Base-by-base conservation (phyloP, 2,888 invertebrate genomes). In the Linnaemya tessellans region DNA sequence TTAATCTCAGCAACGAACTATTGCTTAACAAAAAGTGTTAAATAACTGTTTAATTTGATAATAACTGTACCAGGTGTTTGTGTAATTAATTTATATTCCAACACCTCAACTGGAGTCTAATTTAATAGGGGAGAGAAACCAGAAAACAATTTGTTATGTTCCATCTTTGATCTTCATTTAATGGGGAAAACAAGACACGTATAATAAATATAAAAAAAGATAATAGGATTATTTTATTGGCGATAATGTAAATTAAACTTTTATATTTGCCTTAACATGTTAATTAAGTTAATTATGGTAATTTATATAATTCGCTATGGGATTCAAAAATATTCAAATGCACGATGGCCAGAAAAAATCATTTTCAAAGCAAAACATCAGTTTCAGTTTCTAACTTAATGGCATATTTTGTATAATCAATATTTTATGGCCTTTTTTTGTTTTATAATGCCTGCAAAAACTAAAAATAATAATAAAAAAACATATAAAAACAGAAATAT, bases 211-310 rank as follows among this genome's bases (percentile, higher is more conserved):
- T 51, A 62, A 30, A 11, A 30, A 62, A 75, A 30, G 20, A 58
- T 67, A 77, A 80, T 80, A 80, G 67, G 46, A 54, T 68, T 38
- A 78, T 58, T 81, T 81, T 81, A 84, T 35, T 46, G 58, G 56
- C 78, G 49, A 54, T 56, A 58, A 64, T 68, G 51, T 58, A 80
- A 73, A 80, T 73, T 35, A 73, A 80, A 49, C 58, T 49, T 67
- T 74, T 67, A 67, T 65, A 75, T 82, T 67, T 82, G 75, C 77
- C 75, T 85, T 82, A 75, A 82, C 79, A 82, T 82, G 77, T 85
- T 82, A 85, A 85, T 85, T 85, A 82, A 58, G 81, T 82, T 82
- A 82, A 85, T 85, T 85, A 85, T 82, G 75, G 67, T 82, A 82
- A 85, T 85, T 82, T 79, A 65, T 65, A 74, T 73, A 68, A 71